Evolutionary conservation across 2,888 invertebrate genomes (phyloP), one percentile per base, ranked within the genome.

Genomic region (Ecliptopera silaceata): DNA sequence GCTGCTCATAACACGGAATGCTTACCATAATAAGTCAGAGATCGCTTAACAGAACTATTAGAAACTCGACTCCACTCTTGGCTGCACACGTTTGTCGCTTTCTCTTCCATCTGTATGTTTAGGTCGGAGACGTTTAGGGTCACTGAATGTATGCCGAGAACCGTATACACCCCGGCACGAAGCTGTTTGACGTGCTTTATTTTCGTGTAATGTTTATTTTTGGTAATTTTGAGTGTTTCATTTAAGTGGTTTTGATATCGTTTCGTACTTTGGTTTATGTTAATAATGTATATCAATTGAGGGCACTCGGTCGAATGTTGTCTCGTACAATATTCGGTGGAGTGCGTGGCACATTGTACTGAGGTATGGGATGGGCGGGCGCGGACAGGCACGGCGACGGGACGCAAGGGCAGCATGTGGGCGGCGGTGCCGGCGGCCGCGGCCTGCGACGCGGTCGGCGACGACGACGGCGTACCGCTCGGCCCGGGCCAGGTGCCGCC

Each of bases 401-500:
- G 91, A 66, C 91, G 91, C 84, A 91, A 91, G 84, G 91, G 91
- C 86, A 91, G 91, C 84, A 91, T 91, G 91, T 91, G 91, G 91
- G 89, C 90, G 75, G 90, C 89, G 57, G 90, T 90, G 75, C 90
- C 90, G 69, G 86, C 88, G 75, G 84, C 85, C 60, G 79, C 79
- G 61, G 86, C 84, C 46, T 81, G 82, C 71, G 86, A 80, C 65
- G 82, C 82, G 66, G 72, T 75, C 57, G 80, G 71, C 45, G 84
- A 68, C 65, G 84, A 79, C 68, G 92, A 92, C 38, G 93, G 86
- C 34, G 93, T 92, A 79, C 94, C 91, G 75, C 88, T 96, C 63
- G 97, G 97, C 31, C 96, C 96, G 3, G 96, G 96, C 15, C 96
- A 97, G 85, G 93, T 96, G 79, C 95, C 95, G 82, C 96, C 96